Conservation (phyloP, 2,797 vertebrate species). For the Salarias fasciatus region DNA sequence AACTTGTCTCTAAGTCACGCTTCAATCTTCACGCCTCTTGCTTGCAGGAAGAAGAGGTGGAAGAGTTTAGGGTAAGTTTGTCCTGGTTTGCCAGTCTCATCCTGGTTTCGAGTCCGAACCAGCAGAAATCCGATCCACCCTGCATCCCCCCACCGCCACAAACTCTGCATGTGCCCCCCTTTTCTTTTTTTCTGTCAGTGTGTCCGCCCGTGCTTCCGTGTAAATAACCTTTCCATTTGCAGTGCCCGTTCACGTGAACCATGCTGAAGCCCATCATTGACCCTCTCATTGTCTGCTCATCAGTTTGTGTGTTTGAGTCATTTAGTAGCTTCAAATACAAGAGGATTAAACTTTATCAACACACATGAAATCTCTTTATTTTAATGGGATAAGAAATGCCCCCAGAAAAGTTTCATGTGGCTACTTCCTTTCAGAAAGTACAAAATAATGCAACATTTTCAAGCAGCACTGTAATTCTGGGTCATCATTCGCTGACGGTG, state of each 20-base stretch:
- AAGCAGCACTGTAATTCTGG: too few species aligned
- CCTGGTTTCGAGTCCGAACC: slow-evolving; percentile 51
- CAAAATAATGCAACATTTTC: too few species aligned
- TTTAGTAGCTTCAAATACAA: slow-evolving; percentile 40
- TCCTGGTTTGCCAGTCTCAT: slow-evolving; percentile 81
- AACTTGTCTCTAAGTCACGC: slow-evolving; percentile 92
- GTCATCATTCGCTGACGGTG: too few species aligned
- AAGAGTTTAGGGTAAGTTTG: slow-evolving; percentile 99
- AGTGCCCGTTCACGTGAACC: slow-evolving; percentile 49
- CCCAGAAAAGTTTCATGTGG: too few species aligned
- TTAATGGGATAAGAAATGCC: too few species aligned
- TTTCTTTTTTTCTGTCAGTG: slow-evolving; percentile 14
- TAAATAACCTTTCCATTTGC: slow-evolving; percentile 66
- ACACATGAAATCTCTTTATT: too few species aligned
- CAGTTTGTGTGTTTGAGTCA: slow-evolving; percentile 57
- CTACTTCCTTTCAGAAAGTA: too few species aligned
- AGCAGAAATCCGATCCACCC: slow-evolving; percentile 61
- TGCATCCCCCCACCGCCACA: slow-evolving; percentile 23
- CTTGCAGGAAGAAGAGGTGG: slow-evolving; percentile 99
- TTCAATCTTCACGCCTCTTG: slow-evolving; percentile 92
- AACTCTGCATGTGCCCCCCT: slow-evolving; percentile 65
- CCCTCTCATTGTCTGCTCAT: slow-evolving; percentile 49
- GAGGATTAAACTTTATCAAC: too few species aligned
- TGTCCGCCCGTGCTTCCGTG: slow-evolving; percentile 58
- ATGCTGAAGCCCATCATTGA: slow-evolving; percentile 45